Base-by-base conservation (phyloP, 2,888 invertebrate species). In the Aspidiotus destructor region DNA sequence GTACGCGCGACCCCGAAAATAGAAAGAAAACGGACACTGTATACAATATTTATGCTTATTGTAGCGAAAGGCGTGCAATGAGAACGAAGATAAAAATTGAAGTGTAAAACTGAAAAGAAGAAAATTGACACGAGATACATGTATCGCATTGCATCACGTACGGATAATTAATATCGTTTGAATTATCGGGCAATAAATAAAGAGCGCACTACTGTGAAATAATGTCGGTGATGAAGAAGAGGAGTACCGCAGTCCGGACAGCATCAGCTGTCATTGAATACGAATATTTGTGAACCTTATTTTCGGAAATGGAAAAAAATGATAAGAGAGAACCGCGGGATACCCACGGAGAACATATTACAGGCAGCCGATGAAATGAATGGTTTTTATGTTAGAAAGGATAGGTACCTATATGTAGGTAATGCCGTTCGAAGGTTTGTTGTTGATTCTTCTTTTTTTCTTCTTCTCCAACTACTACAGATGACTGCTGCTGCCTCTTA, bases 331-430 rank as follows among this genome's bases (percentile, higher is more conserved):
- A 61, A 41, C 61, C 15, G 48, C 11, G 48, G 48, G 62, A 28
- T 17, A 57, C 44, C 42, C n/a, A 55, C 28, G 28, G 28, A 28
- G 28, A 28, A 5, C 28, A 28, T 28, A 28, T 28, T 28, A 28
- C 28, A 5, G 28, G 5, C 41, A 63, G 55, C 10, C 16, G 58
- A 57, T 58, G 48, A 58, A 55, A 61, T 41, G 61, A 61, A 61
- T 61, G 42, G 61, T 13, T 61, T 42, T 28, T 61, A 41, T 61
- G 61, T 42, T 42, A 61, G 61, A 61, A 42, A 15, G 61, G 61
- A 61, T 61, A 61, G 61, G 28, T 28, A 28, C 28, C 28, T 28
- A 28, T 28, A 28, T 28, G 28, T 28, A 28, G 28, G 61, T 61
- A 61, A 61, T 41, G 61, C 42, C 42, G 61, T 61, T 44, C n/a